Conservation (phyloP, 2,113 vertebrate species). For the Haplochromis burtoni region DNA sequence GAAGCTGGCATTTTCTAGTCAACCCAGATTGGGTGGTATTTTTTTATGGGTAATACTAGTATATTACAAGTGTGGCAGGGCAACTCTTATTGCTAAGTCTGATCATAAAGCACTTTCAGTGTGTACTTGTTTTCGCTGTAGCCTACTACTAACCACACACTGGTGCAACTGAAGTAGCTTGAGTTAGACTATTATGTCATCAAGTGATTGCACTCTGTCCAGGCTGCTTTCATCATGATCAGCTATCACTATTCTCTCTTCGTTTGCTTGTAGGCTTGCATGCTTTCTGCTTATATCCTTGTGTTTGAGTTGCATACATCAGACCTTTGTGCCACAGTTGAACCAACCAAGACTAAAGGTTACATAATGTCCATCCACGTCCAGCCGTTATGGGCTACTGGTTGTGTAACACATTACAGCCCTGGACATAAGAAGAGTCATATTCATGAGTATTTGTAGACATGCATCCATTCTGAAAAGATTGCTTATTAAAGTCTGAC, state of each 20-base stretch:
- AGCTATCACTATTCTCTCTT: not conserved
- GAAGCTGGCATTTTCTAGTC: not conserved
- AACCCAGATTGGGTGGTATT: not conserved
- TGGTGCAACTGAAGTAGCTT: conserved; percentile 32
- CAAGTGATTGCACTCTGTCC: not conserved
- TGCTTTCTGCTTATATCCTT: not conserved
- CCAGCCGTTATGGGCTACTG: not conserved
- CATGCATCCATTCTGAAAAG: not conserved
- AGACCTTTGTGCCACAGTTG: not conserved
- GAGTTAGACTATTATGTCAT: not conserved
- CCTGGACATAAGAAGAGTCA: not conserved
- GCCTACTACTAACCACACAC: conserved; percentile 31
- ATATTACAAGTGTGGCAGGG: not conserved
- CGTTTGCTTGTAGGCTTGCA: not conserved
- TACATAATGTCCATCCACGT: conserved; percentile 38
- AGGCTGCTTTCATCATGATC: not conserved
- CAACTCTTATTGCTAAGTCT: not conserved
- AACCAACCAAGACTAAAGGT: not conserved
- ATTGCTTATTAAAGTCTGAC: not conserved
- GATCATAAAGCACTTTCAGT: not conserved
- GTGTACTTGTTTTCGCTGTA: not conserved
- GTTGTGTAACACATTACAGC: conserved; percentile 39
- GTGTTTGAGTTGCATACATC: not conserved
- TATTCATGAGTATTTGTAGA: not conserved
- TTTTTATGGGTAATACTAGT: not conserved